Conservation (phyloP, 2,888 invertebrate genomes). For the Heteropelma amictum region DNA sequence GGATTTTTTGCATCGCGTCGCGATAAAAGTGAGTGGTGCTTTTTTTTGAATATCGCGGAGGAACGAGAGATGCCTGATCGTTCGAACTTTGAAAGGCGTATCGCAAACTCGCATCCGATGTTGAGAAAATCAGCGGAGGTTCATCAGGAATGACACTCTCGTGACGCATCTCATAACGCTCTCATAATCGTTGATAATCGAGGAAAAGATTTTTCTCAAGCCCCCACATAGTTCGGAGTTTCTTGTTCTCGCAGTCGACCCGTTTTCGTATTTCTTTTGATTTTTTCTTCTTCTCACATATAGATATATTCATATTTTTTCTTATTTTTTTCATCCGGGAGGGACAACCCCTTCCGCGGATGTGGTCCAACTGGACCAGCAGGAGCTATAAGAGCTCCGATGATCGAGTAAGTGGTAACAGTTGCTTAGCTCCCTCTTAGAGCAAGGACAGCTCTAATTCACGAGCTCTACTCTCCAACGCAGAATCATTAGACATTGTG, state of each 20-base stretch:
- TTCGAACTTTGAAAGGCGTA: too few relatives aligned
- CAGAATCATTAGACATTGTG: slow-evolving; percentile 38
- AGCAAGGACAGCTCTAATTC: slow-evolving; percentile 70
- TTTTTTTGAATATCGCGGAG: not conserved
- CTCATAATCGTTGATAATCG: too few relatives aligned
- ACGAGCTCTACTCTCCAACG: slow-evolving; percentile 25
- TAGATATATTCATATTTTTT: too few relatives aligned
- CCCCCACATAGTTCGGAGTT: slow-evolving; percentile 9
- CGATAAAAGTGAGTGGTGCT: not conserved
- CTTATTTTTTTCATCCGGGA: slow-evolving; percentile 43
- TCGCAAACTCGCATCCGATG: too few relatives aligned
- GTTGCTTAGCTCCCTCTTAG: slow-evolving; percentile 71
- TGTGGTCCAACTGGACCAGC: slow-evolving; percentile 67
- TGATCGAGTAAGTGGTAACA: slow-evolving; percentile 71
- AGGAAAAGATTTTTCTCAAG: too few relatives aligned
- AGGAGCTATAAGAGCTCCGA: slow-evolving; percentile 74
- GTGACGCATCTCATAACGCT: too few relatives aligned
- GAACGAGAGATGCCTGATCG: too few relatives aligned
- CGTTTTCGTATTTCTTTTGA: not conserved
- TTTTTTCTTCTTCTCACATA: not conserved
- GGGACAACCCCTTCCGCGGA: slow-evolving; percentile 70
- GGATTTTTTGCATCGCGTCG: not conserved
- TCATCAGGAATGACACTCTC: too few relatives aligned
- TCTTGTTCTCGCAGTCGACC: not conserved
- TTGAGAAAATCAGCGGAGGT: too few relatives aligned